Percentiles rank a stretch among this genome's conserved stretches.
phyloP scores from a whole-genome alignment of 1,140 invertebrate species.

The Zaprionus camerounensis region DNA sequence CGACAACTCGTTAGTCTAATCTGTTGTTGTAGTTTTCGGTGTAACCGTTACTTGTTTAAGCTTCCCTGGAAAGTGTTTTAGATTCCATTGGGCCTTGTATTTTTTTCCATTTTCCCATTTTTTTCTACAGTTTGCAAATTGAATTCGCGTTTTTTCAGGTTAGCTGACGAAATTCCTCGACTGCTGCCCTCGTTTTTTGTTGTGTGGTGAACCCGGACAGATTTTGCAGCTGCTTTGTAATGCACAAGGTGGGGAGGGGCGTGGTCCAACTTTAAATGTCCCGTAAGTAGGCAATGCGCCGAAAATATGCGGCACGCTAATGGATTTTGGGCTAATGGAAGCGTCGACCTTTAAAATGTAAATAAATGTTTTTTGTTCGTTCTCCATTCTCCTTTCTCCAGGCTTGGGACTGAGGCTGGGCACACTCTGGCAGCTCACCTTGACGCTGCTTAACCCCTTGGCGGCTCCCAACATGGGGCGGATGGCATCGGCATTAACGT shows the following conservation, averaged over 20 bases:
- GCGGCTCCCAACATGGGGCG: conserved; percentile 7
- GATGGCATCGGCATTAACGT: conserved; percentile 32
- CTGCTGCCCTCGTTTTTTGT: conserved; percentile 17
- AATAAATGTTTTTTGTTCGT: conserved; percentile 61
- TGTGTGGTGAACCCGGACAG: conserved; percentile 14
- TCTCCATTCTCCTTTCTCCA: not conserved
- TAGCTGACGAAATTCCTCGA: conserved; percentile 26
- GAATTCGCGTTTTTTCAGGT: conserved; percentile 33
- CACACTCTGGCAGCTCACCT: conserved; percentile 44
- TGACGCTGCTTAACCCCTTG: conserved; percentile 66
- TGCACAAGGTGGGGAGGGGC: not conserved
- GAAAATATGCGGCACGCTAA: conserved; percentile 73
- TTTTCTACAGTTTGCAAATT: conserved; percentile 31
- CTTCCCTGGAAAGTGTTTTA: conserved; percentile 14
- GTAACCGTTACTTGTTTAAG: conserved; percentile 20
- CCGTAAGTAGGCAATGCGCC: conserved; percentile 61
- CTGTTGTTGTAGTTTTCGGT: conserved; percentile 12
- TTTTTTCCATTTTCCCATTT: not conserved
- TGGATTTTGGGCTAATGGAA: conserved; percentile 77
- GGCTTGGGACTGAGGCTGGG: too few species aligned
- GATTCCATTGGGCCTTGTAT: conserved; percentile 1
- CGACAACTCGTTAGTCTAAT: not conserved
- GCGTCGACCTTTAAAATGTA: conserved; percentile 77
- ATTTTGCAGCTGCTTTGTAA: conserved; percentile 37
- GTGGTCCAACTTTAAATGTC: conserved; percentile 63